These are phyloP conservation scores for Fragum whitleyi DNA, from an alignment of 2,888 invertebrate species.

Conservation along the genomic window DNA sequence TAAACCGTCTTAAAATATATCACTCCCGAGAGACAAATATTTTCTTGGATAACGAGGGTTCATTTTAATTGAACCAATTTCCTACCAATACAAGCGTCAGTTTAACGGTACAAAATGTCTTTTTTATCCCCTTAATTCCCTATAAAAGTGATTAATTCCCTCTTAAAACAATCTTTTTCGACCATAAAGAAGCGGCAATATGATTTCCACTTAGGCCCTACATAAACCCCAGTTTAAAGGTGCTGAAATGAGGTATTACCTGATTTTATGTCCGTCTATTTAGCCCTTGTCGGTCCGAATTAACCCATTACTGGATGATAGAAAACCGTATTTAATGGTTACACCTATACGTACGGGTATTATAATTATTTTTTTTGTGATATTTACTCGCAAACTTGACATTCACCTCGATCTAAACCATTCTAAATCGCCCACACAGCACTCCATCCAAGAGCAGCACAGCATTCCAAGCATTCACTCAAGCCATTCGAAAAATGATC, in stretches of 20 bases:
- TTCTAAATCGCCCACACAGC: too few species aligned
- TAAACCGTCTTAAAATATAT: conserved; percentile 39
- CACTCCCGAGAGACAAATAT: conserved; percentile 42
- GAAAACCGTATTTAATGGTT: too few species aligned
- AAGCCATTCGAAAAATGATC: too few species aligned
- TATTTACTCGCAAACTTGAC: too few species aligned
- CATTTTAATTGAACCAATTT: conserved; percentile 42
- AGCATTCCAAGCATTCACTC: too few species aligned
- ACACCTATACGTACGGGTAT: too few species aligned
- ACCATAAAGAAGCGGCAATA: conserved; percentile 3
- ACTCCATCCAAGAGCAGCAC: too few species aligned
- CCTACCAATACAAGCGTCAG: conserved; percentile 6
- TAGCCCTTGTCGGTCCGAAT: neutral
- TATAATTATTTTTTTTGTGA: too few species aligned
- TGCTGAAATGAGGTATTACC: conserved; percentile 2
- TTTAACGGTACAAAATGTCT: conserved; percentile 22
- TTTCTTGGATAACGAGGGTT: conserved; percentile 37
- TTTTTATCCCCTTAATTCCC: conserved; percentile 58
- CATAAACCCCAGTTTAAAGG: conserved; percentile 2
- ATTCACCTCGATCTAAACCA: too few species aligned
- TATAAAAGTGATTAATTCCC: conserved; percentile 64
- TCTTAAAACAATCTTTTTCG: conserved; percentile 28
- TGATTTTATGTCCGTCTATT: neutral
- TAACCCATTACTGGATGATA: too few species aligned
- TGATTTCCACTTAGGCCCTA: conserved; percentile 13